Percentiles rank a stretch among this genome's conserved stretches.
Evolutionary conservation across 2,888 invertebrate species (phyloP).

Genomic region (Pandemis heparana): DNA sequence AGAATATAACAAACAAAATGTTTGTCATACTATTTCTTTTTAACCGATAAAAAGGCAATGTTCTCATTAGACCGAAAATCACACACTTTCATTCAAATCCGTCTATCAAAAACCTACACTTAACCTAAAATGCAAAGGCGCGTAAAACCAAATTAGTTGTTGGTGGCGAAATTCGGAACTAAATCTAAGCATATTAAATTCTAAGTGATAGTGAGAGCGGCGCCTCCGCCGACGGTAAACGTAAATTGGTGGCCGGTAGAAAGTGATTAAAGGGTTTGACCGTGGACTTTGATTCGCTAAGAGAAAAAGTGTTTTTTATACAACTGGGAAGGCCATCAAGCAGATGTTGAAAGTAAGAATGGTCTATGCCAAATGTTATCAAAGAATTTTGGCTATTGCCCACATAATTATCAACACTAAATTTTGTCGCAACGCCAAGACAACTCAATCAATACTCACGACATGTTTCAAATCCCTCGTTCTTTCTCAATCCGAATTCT

Average conservation of each 20-base stretch:
- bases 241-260: constrained; percentile 14
- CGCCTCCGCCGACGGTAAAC: background rate
- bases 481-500: no score
- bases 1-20: no score
- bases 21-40: no score
- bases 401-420: no score
- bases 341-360: no score
- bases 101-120: constrained; percentile 7
- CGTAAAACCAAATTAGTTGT: background rate
- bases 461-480: no score
- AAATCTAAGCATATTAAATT: background rate
- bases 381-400: no score
- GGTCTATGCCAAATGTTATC: no score
- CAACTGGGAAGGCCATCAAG: no score
- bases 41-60: background rate
- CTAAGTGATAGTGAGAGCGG: background rate
- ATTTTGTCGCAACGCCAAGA: no score
- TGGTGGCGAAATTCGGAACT: background rate
- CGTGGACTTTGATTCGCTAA: background rate
- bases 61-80: constrained; percentile 20
- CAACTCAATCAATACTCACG: no score
- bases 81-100: constrained; percentile 17
- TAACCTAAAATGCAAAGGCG: constrained; percentile 7
- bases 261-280: constrained; percentile 12
- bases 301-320: no score